These are phyloP conservation scores for Spea bombifrons DNA, from an alignment of 2,113 vertebrate genomes.

Conservation along the genomic window DNA sequence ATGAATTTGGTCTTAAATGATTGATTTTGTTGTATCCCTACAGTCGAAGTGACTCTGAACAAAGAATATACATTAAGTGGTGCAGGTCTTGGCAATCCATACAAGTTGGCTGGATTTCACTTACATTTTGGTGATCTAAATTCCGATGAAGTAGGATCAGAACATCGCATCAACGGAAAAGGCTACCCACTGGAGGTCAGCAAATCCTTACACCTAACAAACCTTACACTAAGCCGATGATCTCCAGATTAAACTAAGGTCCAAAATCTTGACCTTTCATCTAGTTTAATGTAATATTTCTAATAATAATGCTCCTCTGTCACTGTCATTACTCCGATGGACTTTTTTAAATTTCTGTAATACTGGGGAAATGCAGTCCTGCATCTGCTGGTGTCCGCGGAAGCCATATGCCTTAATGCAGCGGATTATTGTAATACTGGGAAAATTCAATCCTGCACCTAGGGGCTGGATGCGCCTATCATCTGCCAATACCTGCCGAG, in stretches of 20 bases:
- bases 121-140: constrained; percentile 4
- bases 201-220: neutral
- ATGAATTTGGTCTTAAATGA: neutral
- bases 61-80: neutral
- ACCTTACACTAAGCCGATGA: neutral
- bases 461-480: too few species aligned
- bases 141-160: neutral
- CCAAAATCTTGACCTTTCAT: neutral
- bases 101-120: constrained; percentile 20
- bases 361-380: too few species aligned
- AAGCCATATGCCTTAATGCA: too few species aligned
- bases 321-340: neutral
- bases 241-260: neutral
- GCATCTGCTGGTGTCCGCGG: too few species aligned
- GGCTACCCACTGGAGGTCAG: constrained; percentile 28
- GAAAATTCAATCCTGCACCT: too few species aligned
- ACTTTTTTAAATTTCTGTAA: too few species aligned
- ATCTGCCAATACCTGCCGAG: too few species aligned
- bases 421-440: too few species aligned
- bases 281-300: neutral
- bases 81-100: neutral
- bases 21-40: neutral
- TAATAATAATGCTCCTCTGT: neutral
- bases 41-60: constrained; percentile 26
- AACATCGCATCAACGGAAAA: constrained; percentile 19